Percentiles rank a stretch among this genome's conserved stretches.
Conservation (phyloP, 2,113 vertebrate genomes). For the Pongo abelii region DNA sequence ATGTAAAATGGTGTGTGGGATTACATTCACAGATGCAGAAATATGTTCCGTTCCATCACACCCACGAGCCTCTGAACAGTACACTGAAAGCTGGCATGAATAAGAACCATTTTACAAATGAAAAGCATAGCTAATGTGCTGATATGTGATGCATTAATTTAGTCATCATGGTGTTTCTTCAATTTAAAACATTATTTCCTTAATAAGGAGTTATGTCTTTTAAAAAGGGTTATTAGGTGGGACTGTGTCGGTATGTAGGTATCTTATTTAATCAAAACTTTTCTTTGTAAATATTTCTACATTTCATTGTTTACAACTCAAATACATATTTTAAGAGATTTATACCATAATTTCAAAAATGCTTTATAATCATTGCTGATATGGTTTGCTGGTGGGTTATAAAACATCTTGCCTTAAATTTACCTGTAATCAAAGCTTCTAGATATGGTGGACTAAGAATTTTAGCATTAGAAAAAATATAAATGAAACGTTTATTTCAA, state of each 20-base stretch:
- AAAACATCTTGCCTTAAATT: neutral
- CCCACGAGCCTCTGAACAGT: conserved; percentile 81
- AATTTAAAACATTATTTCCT: conserved; percentile 30
- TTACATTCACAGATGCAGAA: conserved; percentile 84
- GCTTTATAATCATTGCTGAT: neutral
- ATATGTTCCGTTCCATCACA: conserved; percentile 84
- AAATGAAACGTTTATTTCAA: neutral
- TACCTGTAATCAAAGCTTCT: neutral
- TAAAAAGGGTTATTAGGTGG: neutral
- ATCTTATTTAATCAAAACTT: neutral
- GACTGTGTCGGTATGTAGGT: neutral
- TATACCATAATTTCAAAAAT: neutral
- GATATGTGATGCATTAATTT: conserved; percentile 30
- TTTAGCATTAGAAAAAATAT: neutral
- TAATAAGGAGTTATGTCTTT: conserved; percentile 8
- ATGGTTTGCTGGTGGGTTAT: neutral
- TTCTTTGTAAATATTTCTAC: conserved; percentile 12
- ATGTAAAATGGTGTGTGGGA: conserved; percentile 83
- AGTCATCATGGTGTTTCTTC: conserved; percentile 10
- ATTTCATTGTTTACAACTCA: neutral
- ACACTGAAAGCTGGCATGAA: conserved; percentile 80
- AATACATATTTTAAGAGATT: conserved; percentile 35
- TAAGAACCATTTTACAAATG: conserved; percentile 82
- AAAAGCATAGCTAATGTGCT: conserved; percentile 66
- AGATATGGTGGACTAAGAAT: neutral